Conservation (phyloP, 2,113 vertebrate genomes). For the Cephalopholis sonnerati region DNA sequence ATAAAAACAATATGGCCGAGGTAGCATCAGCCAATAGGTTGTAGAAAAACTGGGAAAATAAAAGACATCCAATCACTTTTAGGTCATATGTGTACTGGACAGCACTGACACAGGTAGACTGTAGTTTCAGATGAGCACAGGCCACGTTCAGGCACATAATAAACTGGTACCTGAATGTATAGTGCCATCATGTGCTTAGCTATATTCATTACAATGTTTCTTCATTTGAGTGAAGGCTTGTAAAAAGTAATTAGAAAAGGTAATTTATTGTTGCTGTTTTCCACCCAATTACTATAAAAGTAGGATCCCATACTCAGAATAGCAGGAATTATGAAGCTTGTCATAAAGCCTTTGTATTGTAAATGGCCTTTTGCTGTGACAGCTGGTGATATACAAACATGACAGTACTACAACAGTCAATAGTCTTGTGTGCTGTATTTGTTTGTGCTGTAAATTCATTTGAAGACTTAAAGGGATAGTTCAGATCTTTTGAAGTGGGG, state of each 20-base stretch:
- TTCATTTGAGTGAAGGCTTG: constrained; percentile 2
- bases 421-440: constrained; percentile 7
- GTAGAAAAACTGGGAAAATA: neutral
- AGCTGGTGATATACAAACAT: constrained; percentile 8
- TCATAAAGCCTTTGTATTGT: neutral
- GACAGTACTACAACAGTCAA: neutral
- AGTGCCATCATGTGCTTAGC: constrained; percentile 76
- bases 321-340: neutral
- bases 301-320: neutral
- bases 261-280: neutral
- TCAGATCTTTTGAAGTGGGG: too few relatives aligned
- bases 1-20: neutral
- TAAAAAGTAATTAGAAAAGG: constrained; percentile 47
- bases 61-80: neutral
- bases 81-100: neutral
- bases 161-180: constrained; percentile 65
- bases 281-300: constrained; percentile 16
- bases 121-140: constrained; percentile 26
- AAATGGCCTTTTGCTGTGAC: constrained; percentile 4
- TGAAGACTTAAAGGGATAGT: too few relatives aligned
- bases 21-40: neutral
- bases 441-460: constrained; percentile 43
- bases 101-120: neutral
- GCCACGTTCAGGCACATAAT: constrained; percentile 32
- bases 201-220: constrained; percentile 58